phyloP scores from a whole-genome alignment of 1,140 invertebrate species.

The Temnothorax curvispinosus region DNA sequence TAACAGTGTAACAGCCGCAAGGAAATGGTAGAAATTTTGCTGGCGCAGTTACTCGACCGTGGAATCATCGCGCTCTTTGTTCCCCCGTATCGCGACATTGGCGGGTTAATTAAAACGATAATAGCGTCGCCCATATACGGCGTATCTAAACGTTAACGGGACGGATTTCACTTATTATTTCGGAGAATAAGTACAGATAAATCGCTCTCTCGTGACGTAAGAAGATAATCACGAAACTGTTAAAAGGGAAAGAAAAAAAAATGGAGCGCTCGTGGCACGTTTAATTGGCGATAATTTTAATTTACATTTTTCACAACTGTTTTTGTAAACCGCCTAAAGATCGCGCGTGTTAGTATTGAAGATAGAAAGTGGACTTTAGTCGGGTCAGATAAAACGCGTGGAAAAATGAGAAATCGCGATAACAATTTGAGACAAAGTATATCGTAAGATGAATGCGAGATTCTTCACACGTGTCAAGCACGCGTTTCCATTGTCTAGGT shows the following conservation, averaged over 20 bases:
- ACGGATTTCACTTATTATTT: neutral
- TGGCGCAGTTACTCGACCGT: neutral
- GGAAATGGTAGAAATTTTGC: slow-evolving; percentile 21
- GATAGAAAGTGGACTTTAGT: neutral
- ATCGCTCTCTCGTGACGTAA: neutral
- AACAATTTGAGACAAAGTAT: neutral
- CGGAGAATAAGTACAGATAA: neutral
- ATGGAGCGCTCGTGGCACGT: neutral
- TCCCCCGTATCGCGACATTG: neutral
- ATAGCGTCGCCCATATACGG: neutral
- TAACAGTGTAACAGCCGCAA: neutral
- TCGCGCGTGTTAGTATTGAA: neutral
- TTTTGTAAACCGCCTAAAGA: neutral
- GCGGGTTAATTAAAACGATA: neutral
- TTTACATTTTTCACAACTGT: neutral
- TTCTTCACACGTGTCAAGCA: neutral
- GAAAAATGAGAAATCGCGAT: neutral
- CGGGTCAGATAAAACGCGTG: neutral
- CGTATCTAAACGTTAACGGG: neutral
- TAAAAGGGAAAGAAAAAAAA: neutral
- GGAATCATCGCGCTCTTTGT: neutral
- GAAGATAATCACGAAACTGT: neutral
- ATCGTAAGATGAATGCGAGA: neutral
- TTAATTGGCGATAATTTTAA: neutral
- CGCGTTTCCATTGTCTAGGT: neutral